Percentiles rank a stretch among this genome's conserved stretches.
phyloP scores from a whole-genome alignment of 1,140 invertebrate species.

The Campoletis sonorensis region DNA sequence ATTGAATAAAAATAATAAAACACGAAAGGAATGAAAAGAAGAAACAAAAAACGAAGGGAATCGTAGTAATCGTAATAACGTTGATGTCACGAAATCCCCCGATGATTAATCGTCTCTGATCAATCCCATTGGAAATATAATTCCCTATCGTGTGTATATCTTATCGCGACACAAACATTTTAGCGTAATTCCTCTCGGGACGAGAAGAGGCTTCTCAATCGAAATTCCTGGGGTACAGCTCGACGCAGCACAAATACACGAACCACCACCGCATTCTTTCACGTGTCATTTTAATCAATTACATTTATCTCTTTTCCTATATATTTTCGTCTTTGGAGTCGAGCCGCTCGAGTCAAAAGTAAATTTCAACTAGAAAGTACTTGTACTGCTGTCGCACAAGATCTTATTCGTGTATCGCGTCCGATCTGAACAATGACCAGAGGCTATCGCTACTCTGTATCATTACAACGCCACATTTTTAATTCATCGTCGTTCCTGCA shows the following conservation, averaged over 20 bases:
- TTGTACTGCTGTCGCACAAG: neutral
- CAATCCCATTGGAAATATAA: neutral
- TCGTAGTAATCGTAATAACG: neutral
- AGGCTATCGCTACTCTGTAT: slow-evolving; percentile 6
- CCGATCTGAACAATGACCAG: neutral
- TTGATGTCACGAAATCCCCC: neutral
- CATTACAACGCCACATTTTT: slow-evolving; percentile 16
- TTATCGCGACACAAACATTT: slow-evolving; percentile 16
- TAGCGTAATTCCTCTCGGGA: neutral
- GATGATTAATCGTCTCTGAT: neutral
- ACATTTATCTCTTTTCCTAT: neutral
- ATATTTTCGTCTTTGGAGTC: too few species aligned
- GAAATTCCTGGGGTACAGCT: neutral
- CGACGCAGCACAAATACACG: neutral
- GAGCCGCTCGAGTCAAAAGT: too few species aligned
- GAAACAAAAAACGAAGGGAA: too few species aligned
- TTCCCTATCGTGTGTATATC: neutral
- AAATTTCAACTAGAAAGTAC: neutral
- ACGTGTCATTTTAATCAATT: neutral
- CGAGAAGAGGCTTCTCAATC: neutral
- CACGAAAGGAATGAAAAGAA: neutral
- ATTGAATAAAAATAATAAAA: neutral
- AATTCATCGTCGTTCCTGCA: neutral
- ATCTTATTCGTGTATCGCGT: neutral
- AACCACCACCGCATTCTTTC: neutral